Evolutionary conservation across 1,140 invertebrate species (phyloP).

Genomic region (Sycophila sp.): DNA sequence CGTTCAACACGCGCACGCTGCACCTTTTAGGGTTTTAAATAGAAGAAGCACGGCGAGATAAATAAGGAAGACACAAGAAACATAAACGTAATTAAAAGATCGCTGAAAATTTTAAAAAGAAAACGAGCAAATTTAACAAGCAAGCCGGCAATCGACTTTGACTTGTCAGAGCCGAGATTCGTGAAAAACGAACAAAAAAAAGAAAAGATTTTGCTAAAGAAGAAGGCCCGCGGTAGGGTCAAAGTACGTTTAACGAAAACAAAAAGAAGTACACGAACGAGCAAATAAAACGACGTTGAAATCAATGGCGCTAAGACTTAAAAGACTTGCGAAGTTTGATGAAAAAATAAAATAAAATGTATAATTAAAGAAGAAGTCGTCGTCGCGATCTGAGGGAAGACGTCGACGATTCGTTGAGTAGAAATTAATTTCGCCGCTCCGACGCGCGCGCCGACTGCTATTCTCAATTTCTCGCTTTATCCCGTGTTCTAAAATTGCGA

Average conservation of each 20-base stretch:
- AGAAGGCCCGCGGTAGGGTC: neutral
- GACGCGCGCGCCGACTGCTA: too few species aligned
- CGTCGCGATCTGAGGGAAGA: too few species aligned
- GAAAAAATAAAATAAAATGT: neutral
- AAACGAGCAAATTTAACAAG: slow-evolving; percentile 27
- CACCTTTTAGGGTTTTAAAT: slow-evolving; percentile 34
- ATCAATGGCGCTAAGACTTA: slow-evolving; percentile 3
- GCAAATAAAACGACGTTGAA: neutral
- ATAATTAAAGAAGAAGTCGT: too few species aligned
- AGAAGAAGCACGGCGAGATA: neutral
- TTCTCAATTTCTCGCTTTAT: too few species aligned
- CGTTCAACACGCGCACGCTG: neutral
- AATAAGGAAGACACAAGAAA: slow-evolving; percentile 38
- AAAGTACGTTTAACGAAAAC: neutral
- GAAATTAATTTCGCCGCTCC: too few species aligned
- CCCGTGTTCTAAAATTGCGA: too few species aligned
- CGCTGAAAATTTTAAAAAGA: slow-evolving; percentile 32
- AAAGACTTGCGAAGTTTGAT: neutral
- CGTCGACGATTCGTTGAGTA: too few species aligned
- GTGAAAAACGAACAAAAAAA: neutral
- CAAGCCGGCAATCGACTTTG: neutral
- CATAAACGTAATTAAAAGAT: slow-evolving; percentile 41
- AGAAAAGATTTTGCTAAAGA: neutral
- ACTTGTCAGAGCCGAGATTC: neutral
- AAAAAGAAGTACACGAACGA: neutral